Evolutionary conservation across 2,113 vertebrate species (phyloP), one percentile per base, ranked within the genome.

Genomic region (Chaenogobius annularis): DNA sequence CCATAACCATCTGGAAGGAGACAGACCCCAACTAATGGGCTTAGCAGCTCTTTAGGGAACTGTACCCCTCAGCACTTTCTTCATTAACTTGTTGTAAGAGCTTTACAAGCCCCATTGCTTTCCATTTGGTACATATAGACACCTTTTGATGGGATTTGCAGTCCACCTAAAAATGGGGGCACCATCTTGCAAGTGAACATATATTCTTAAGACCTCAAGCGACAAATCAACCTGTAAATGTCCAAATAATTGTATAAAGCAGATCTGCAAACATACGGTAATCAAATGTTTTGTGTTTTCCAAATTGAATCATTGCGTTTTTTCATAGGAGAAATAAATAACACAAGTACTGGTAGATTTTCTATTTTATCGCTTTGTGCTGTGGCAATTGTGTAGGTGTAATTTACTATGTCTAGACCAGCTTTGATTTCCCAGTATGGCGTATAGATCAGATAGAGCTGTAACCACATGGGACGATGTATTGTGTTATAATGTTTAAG

Each of bases 381-480:
- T n/a, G 44, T 68, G 79, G 70, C 67, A 62, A 68, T 70, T 63
- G 69, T 76, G 85, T 81, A 54, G 83, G 85, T 83, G 77, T 77
- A 48, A 37, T 73, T 68, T 56, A 6, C 10, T 35, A 35, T 5
- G 80, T 88, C 84, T 85, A 87, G 87, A 91, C 79, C 14, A 72
- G 37, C 70, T 86, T 80, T 78, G 79, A 82, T 74, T 80, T 80
- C 58, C 72, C 43, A 73, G 55, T 66, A 75, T 79, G 78, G 37
- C 69, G 17, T 75, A 75, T 11, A 64, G 59, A 82, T 86, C 47
- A 78, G 68, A 61, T 63, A 65, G 48, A 68, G 52, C 77, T 72
- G 64, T 47, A n/a, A 56, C 10, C 1, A 13, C 66, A 64, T n/a
- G 63, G 46, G 54, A 63, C 37, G 74, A 70, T 46, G 43, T 37